Percentiles rank a stretch among this genome's conserved stretches.
Evolutionary conservation across 2,797 vertebrate genomes (phyloP).

Genomic region (Discoglossus pictus): DNA sequence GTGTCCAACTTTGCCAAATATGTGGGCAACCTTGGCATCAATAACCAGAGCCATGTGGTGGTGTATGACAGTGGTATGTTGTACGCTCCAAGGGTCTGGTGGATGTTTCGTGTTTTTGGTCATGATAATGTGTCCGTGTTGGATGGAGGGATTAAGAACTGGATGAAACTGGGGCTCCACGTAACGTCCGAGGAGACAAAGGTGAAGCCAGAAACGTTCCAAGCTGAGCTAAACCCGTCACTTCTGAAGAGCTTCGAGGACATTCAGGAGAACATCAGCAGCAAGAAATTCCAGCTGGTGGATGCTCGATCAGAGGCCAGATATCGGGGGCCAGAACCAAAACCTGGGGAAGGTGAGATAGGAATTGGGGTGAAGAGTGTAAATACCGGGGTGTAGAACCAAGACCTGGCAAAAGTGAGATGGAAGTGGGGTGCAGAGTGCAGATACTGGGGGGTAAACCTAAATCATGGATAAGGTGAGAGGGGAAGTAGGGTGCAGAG

Average conservation of each 20-base stretch:
- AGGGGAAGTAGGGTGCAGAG: neutral
- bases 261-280: slow-evolving; percentile 79
- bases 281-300: slow-evolving; percentile 79
- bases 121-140: slow-evolving; percentile 86
- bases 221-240: slow-evolving; percentile 63
- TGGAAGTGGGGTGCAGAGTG: neutral
- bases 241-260: slow-evolving; percentile 88
- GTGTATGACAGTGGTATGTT: slow-evolving; percentile 90
- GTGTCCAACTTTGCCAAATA: slow-evolving; percentile 76
- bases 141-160: slow-evolving; percentile 87
- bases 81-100: slow-evolving; percentile 90
- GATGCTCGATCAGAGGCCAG: slow-evolving; percentile 82
- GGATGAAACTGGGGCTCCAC: slow-evolving; percentile 77
- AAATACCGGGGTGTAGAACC: slow-evolving; percentile 63
- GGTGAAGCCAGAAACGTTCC: slow-evolving; percentile 69
- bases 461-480: slow-evolving; percentile 86
- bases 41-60: slow-evolving; percentile 86
- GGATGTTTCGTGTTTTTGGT: slow-evolving; percentile 94
- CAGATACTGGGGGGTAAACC: slow-evolving; percentile 78
- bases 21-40: slow-evolving; percentile 80
- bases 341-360: slow-evolving; percentile 82
- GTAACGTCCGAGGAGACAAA: slow-evolving; percentile 69
- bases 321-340: slow-evolving; percentile 83
- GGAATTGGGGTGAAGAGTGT: neutral
- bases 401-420: slow-evolving; percentile 84